phyloP scores from a whole-genome alignment of 2,888 invertebrate species.

The Drosophila pseudotalamancana region DNA sequence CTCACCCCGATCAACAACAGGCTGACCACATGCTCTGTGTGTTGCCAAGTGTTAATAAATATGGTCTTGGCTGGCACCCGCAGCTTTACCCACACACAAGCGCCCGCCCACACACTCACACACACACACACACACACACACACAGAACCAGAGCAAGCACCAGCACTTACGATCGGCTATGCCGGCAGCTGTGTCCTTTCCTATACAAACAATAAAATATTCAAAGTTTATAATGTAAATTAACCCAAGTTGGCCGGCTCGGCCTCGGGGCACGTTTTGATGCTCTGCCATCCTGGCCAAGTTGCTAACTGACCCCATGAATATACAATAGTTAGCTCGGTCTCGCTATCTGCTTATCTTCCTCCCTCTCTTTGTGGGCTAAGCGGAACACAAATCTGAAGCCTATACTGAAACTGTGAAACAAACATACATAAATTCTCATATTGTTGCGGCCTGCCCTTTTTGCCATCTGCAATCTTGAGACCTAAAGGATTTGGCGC shows the following conservation, averaged over 20 bases:
- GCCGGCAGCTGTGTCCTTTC: slow-evolving; percentile 67
- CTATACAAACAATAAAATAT: slow-evolving; percentile 76
- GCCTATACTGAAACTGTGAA: slow-evolving; percentile 31
- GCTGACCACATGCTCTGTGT: slow-evolving; percentile 5
- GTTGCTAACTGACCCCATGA: slow-evolving; percentile 58
- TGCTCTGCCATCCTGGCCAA: slow-evolving; percentile 37
- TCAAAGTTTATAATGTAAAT: slow-evolving; percentile 79
- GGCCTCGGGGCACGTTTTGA: slow-evolving; percentile 57
- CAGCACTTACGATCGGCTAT: slow-evolving; percentile 22
- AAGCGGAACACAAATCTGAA: slow-evolving; percentile 26
- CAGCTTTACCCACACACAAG: slow-evolving; percentile 9
- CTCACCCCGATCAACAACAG: not conserved
- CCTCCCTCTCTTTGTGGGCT: not conserved
- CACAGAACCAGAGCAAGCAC: not conserved
- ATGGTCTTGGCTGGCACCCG: slow-evolving; percentile 36
- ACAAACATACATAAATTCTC: slow-evolving; percentile 54
- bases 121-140: not conserved
- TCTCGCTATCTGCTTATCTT: not conserved
- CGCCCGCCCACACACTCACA: not conserved
- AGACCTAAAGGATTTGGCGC: slow-evolving; percentile 38
- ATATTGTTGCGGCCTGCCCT: slow-evolving; percentile 42
- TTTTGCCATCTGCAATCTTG: slow-evolving; percentile 25
- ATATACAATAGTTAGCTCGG: slow-evolving; percentile 59
- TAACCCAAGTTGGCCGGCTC: slow-evolving; percentile 72
- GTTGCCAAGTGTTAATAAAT: slow-evolving; percentile 55